Base-by-base conservation (phyloP, 2,797 vertebrate species). In the Gobio occitaniae region DNA sequence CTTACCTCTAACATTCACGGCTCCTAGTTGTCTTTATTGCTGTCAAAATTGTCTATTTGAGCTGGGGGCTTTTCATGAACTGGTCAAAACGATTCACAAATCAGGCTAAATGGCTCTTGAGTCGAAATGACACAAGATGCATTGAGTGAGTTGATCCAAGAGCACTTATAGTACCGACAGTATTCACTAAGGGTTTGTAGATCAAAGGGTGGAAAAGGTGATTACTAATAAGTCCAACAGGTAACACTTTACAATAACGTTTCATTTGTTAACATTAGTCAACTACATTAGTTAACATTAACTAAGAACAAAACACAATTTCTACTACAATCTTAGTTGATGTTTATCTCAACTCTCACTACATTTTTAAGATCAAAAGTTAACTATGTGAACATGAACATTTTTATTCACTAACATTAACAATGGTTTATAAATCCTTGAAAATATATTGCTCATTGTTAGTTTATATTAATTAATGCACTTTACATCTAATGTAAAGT, bases 91-190 rank as follows among this genome's bases (percentile, higher is more conserved):
- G 2, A 70, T 70, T 69, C 11, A 70, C 9, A 13, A 44, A 70
- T 69, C 68, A 44, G 68, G 19, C 68, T 70, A 70, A 70, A 70
- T 44, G 68, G 6, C 19, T 44, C 32, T 68, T 52, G 19, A 69
- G 41, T 70, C 11, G 2, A 44, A 70, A 70, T n/a, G 69, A 71
- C 41, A 15, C 12, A 1, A 41, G 38, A n/a, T 2, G 4, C 68
- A n/a, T 5, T 21, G 17, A 21, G 36, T 21, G 66, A 68, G 36
- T 7, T 70, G 38, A 70, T 44, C 10, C 38, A 70, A 70, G 19
- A 71, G 10, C 38, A n/a, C 66, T 44, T 70, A 44, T 19, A n/a
- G 3, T 44, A 44, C 19, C 3, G 12, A 15, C 2, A 71, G 41
- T 7, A 71, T n/a, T 71, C 69, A 71, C 41, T 47, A 25, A 3